These are phyloP conservation scores for Cydia splendana DNA, from an alignment of 1,140 invertebrate species.

Conservation along the genomic window DNA sequence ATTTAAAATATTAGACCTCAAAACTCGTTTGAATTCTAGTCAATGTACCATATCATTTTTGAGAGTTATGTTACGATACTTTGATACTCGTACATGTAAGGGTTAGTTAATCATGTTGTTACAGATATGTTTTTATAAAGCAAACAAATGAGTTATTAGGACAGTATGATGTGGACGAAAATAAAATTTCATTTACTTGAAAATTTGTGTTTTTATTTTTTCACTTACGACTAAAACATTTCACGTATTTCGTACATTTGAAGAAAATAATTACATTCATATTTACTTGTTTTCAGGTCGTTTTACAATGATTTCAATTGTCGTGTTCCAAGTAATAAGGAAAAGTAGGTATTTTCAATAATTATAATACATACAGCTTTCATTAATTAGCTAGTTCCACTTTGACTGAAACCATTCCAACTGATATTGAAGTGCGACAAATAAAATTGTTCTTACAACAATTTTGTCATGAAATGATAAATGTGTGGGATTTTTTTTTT, in stretches of 20 bases:
- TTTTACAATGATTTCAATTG: no score
- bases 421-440: no score
- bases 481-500: no score
- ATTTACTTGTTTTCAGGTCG: neutral
- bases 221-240: conserved; percentile 23
- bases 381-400: no score
- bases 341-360: no score
- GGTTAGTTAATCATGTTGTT: conserved; percentile 76
- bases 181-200: conserved; percentile 76
- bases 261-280: neutral
- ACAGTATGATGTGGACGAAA: conserved; percentile 76
- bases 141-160: conserved; percentile 75
- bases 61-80: conserved; percentile 66
- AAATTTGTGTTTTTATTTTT: conserved; percentile 43
- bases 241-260: conserved; percentile 2
- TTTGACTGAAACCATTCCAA: no score
- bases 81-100: conserved; percentile 59
- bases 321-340: no score
- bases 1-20: conserved; percentile 33
- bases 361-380: no score
- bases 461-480: no score
- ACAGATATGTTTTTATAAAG: conserved; percentile 76
- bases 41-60: conserved; percentile 78
- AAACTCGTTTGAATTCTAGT: conserved; percentile 45
- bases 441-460: no score